These are phyloP conservation scores for Microplitis deprimator DNA, from an alignment of 2,888 invertebrate genomes.

Conservation along the genomic window DNA sequence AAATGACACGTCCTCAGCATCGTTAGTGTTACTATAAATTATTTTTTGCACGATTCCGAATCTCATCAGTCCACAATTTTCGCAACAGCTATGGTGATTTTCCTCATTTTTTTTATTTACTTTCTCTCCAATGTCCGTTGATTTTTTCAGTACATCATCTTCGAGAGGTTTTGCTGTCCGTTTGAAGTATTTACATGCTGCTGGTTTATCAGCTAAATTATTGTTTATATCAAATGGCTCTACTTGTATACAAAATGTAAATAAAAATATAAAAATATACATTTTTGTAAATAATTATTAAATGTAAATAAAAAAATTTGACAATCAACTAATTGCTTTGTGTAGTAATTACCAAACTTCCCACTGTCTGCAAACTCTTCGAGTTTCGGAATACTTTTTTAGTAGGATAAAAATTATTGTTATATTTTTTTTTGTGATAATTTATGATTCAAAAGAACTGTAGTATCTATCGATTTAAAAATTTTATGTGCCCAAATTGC, in stretches of 20 bases:
- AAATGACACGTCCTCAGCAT: conserved; percentile 53
- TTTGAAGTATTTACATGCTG: background rate
- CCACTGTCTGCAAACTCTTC: no score
- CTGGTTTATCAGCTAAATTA: background rate
- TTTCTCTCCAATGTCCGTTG: background rate
- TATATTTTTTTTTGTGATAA: no score
- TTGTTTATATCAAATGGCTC: background rate
- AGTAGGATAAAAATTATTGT: no score
- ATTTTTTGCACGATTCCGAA: conserved; percentile 60
- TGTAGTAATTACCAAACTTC: no score
- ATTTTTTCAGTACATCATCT: background rate
- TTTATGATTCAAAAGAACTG: no score
- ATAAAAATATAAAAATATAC: background rate
- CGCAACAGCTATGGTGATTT: conserved; percentile 39
- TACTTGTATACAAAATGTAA: background rate
- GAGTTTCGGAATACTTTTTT: no score
- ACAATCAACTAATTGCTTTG: background rate
- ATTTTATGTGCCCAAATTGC: no score
- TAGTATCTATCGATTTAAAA: no score
- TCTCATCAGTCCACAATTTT: conserved; percentile 51
- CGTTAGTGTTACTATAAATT: conserved; percentile 44
- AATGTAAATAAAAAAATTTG: background rate
- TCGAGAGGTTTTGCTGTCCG: background rate
- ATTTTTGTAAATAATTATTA: background rate
- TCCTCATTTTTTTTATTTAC: background rate